Evolutionary conservation across 2,113 vertebrate genomes (phyloP).

Genomic region (Ornithorhynchus anatinus): DNA sequence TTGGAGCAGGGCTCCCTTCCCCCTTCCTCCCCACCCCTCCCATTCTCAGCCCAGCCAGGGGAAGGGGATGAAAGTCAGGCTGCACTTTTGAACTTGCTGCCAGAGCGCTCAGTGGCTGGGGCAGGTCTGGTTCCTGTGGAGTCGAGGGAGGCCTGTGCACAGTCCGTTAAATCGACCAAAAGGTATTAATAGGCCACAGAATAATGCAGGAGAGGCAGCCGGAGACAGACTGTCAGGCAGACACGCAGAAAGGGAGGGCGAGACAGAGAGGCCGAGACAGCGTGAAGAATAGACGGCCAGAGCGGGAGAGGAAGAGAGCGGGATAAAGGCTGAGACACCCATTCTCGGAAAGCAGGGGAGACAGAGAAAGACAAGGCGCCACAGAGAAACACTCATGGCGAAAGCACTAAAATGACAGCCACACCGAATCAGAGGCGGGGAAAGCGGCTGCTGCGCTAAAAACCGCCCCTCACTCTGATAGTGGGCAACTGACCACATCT

Average conservation of each 20-base stretch:
- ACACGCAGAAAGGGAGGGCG: not conserved
- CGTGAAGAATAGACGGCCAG: not conserved
- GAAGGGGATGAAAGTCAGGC: conserved; percentile 44
- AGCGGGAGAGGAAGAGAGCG: not conserved
- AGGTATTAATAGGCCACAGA: conserved; percentile 65
- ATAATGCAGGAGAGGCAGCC: conserved; percentile 53
- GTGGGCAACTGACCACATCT: too few species aligned
- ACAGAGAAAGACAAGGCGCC: not conserved
- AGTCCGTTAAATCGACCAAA: conserved; percentile 64
- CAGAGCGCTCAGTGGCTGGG: conserved; percentile 47
- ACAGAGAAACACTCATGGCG: too few species aligned
- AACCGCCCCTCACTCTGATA: too few species aligned
- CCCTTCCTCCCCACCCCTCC: too few species aligned
- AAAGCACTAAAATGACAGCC: too few species aligned
- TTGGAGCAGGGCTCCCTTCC: conserved; percentile 41
- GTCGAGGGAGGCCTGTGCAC: conserved; percentile 55
- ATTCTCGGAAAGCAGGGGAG: not conserved
- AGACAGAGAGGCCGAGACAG: not conserved
- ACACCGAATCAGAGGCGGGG: not conserved
- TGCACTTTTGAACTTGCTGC: conserved; percentile 68
- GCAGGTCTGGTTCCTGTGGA: not conserved
- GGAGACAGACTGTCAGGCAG: not conserved
- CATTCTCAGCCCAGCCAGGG: conserved; percentile 41
- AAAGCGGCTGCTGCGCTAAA: too few species aligned
- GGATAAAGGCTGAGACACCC: conserved; percentile 10